Evolutionary conservation across 1,140 invertebrate genomes (phyloP).

Genomic region (Lepidostoma basale): DNA sequence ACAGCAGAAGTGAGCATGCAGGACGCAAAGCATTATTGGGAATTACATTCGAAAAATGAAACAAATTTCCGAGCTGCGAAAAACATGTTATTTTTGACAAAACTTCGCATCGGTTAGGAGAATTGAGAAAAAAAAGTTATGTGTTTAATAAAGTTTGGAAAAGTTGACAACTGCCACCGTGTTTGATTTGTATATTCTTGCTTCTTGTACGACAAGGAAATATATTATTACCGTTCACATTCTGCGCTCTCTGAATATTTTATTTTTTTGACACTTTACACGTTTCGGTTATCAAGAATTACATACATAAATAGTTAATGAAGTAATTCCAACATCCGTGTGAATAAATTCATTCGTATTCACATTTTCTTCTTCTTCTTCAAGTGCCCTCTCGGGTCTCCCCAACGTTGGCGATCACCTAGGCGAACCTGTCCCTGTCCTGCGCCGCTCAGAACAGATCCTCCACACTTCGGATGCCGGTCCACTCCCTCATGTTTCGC

Average conservation of each 20-base stretch:
- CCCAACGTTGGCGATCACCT: too few relatives aligned
- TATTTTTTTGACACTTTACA: background rate
- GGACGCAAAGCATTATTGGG: background rate
- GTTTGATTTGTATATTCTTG: conserved; percentile 19
- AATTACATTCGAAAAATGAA: background rate
- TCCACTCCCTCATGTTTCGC: too few relatives aligned
- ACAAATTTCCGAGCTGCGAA: background rate
- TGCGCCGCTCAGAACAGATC: too few relatives aligned
- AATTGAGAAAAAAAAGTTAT: conserved; percentile 6
- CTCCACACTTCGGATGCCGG: too few relatives aligned
- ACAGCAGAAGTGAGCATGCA: background rate
- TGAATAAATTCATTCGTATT: too few relatives aligned
- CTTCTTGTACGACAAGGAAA: background rate
- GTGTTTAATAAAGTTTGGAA: conserved; percentile 2
- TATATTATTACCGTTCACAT: background rate
- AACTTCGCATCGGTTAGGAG: background rate
- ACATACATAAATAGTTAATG: too few relatives aligned
- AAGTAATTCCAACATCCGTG: too few relatives aligned
- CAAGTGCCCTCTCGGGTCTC: too few relatives aligned
- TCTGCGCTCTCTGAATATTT: background rate
- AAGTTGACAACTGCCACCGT: conserved; percentile 16
- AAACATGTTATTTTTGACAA: conserved; percentile 7
- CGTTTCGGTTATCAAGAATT: too few relatives aligned
- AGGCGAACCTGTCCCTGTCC: too few relatives aligned
- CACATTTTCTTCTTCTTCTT: too few relatives aligned